These are phyloP conservation scores for Eulithis prunata DNA, from an alignment of 2,888 invertebrate species.

Conservation along the genomic window DNA sequence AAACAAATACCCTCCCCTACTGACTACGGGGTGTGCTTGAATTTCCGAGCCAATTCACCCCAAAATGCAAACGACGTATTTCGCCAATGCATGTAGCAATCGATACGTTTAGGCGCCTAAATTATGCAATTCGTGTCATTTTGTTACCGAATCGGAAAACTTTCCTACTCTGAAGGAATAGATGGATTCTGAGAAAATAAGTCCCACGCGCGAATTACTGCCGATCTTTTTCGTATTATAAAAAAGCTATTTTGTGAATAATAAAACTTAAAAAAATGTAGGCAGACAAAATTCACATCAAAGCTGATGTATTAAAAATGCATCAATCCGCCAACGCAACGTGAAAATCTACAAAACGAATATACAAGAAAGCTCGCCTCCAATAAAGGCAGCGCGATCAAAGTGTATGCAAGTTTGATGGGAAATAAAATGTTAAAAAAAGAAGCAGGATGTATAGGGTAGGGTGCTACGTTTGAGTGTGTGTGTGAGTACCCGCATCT, in stretches of 20 bases:
- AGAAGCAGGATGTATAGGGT: constrained; percentile 63
- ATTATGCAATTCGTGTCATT: constrained; percentile 28
- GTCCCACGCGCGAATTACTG: no score
- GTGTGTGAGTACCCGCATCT: constrained; percentile 46
- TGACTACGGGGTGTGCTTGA: constrained; percentile 67
- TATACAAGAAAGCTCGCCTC: constrained; percentile 34
- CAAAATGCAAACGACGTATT: constrained; percentile 38
- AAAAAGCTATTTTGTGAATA: no score
- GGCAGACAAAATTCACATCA: constrained; percentile 7
- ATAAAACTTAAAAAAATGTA: not conserved
- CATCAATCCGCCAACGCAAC: constrained; percentile 23
- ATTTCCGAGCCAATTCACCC: constrained; percentile 33
- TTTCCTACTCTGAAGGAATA: not conserved
- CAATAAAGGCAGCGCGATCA: constrained; percentile 41
- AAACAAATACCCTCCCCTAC: constrained; percentile 81
- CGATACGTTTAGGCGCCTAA: constrained; percentile 28
- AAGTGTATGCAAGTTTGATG: constrained; percentile 42
- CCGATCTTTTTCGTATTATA: no score
- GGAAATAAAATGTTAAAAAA: constrained; percentile 46
- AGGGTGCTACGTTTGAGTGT: constrained; percentile 59
- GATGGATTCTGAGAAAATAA: no score
- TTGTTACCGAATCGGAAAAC: constrained; percentile 7
- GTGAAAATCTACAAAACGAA: constrained; percentile 39
- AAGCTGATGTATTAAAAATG: constrained; percentile 19
- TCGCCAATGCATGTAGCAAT: constrained; percentile 28